Base-by-base conservation (phyloP, 2,113 vertebrate genomes). In the Otocyon megalotis region DNA sequence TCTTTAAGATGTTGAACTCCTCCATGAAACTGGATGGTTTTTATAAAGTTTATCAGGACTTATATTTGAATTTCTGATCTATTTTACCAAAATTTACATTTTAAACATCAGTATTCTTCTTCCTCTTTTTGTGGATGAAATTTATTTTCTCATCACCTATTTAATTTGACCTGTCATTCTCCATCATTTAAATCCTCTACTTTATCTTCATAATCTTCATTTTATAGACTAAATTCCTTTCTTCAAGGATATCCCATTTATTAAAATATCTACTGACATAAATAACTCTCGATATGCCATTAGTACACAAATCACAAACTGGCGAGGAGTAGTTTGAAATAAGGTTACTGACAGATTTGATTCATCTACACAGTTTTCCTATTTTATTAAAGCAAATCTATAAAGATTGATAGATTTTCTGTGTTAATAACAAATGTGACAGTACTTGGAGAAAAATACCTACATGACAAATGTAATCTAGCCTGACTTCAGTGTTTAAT, bases 311-410 rank as follows among this genome's bases (percentile, higher is more conserved):
- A 88, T 79, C 76, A 84, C 65, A 94, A 85, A 88, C 26, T 84
- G 48, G 35, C 62, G 85, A 30, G 2, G 10, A 53, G 26, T 53
- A 74, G 20, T 72, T 80, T 72, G 35, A 94, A 88, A 80, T 65
- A 92, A 92, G 30, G 32, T 37, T 65, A 4, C 92, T 88, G 35
- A 94, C 62, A 63, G 53, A 22, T 84, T 60, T 48, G 77, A 88
- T 88, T 72, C 50, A 91, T 83, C 60, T 69, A 32, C 37, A 48
- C 8, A 48, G 26, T 81, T 86, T 69, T 87, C 71, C 35, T 62
- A 63, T 88, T 92, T 92, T 88, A 96, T 71, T 96, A 83, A 63
- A 79, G 24, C 28, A 84, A 71, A 84, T 62, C 72, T 37, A 50
- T 56, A 84, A 92, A 79, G 62, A 97, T 53, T 50, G 69, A 56